Percentiles rank a stretch among this genome's conserved stretches.
These are phyloP conservation scores for Argya squamiceps DNA, from an alignment of 2,797 vertebrate species.

Conservation along the genomic window DNA sequence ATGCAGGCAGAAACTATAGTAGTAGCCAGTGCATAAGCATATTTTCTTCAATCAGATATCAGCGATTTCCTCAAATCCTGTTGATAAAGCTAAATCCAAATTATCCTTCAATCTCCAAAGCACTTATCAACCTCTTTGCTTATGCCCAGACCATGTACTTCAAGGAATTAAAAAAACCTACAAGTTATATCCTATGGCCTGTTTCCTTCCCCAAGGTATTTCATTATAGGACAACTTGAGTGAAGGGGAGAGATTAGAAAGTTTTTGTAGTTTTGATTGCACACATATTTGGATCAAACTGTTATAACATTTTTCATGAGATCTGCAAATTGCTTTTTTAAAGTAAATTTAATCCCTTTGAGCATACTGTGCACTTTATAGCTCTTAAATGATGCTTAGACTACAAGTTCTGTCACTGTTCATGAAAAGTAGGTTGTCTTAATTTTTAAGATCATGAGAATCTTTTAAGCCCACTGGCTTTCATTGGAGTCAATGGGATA, in stretches of 20 bases:
- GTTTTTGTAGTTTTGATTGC: background rate
- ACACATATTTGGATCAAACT: background rate
- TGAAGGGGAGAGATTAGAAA: background rate
- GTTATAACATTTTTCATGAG: background rate
- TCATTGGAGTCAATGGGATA: background rate
- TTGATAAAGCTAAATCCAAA: background rate
- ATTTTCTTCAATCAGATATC: background rate
- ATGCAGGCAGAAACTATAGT: rapidly evolving
- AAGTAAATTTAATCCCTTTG: background rate
- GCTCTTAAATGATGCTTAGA: background rate
- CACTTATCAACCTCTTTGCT: background rate
- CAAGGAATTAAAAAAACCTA: background rate
- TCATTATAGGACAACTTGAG: background rate
- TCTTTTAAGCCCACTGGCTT: background rate
- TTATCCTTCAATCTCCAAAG: background rate
- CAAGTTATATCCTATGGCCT: background rate
- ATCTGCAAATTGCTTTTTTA: background rate
- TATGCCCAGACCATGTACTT: background rate
- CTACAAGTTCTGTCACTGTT: background rate
- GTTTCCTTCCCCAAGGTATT: background rate
- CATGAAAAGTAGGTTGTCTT: background rate
- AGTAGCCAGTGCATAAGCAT: background rate
- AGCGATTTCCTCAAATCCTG: background rate
- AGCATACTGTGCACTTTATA: background rate
- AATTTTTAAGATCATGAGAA: background rate